Evolutionary conservation across 2,888 invertebrate genomes (phyloP), one percentile per base, ranked within the genome.

Genomic region (Caenorhabditis sp.): DNA sequence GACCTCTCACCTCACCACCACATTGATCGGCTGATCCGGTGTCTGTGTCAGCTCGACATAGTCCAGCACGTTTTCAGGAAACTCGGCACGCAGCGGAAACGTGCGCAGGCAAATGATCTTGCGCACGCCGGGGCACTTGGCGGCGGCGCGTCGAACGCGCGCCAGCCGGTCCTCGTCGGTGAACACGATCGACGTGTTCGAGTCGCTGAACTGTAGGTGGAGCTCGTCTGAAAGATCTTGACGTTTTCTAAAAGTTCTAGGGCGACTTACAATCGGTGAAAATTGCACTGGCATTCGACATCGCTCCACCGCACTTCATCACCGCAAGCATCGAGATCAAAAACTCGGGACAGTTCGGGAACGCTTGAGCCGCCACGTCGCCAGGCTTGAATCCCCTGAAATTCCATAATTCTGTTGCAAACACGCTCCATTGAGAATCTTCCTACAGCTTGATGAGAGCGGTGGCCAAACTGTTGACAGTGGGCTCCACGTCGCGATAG

Each of bases 271-370:
- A 87, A 44, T 90, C 87, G 26, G 89, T 91, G 49, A 88, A 91
- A 19, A 87, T 77, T 6, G 86, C 82, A 31, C 88, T 90, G n/a
- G 90, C 91, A n/a, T 88, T 88, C 24, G 89, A 89, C 41, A 89
- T 75, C 5, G 86, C 87, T 19, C 90, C 90, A 19, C 91, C 91
- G 22, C 85, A 85, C 22, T 86, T 75, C 58, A 79, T 80, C n/a
- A 84, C 82, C 1, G 88, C 88, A 8, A 84, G 38, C 68, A 87
- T 85, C 14, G 88, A 81, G 3, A 87, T 82, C 5, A 85, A 63
- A 59, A 85, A 87, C 51, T 87, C 86, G 14, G 85, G 82, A 63
- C 85, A 85, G 61, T 87, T 87, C 7, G 84, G 82, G 2, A 87
- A 70, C 0, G 85, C 85, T 24, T 85, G 81, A n/a, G 82, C 61